A percentile compares a stretch with the other conserved stretches of the same genome.
Conservation (phyloP, 1,140 invertebrate species). For the Sycophaga agraensis region DNA sequence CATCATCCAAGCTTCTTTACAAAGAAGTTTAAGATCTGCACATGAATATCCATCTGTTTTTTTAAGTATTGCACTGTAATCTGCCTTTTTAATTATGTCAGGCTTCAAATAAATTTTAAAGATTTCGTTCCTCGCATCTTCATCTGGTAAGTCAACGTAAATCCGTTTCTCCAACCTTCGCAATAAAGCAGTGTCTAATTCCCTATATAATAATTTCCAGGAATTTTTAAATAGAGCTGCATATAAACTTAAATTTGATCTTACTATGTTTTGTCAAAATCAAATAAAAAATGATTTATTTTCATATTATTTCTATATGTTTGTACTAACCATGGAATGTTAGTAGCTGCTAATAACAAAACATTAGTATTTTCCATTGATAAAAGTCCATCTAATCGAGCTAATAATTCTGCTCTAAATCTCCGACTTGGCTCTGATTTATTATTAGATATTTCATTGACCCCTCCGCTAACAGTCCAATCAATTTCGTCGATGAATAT, state of each 20-base stretch:
- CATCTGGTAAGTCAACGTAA: constrained; percentile 74
- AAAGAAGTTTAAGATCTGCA: constrained; percentile 83
- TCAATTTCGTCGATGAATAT: constrained; percentile 98
- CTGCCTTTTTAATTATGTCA: constrained; percentile 44
- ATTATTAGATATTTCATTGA: constrained; percentile 56
- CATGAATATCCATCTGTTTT: constrained; percentile 80
- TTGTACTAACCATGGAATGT: constrained; percentile 77
- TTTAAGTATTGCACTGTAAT: constrained; percentile 62
- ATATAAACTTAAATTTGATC: too few species aligned
- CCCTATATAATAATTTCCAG: too few species aligned
- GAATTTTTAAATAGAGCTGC: too few species aligned
- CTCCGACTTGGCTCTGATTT: constrained; percentile 91
- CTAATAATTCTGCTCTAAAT: constrained; percentile 89
- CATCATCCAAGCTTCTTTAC: constrained; percentile 82
- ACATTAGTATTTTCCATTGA: constrained; percentile 60
- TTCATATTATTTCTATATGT: not conserved
- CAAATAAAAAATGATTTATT: too few species aligned
- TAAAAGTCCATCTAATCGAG: constrained; percentile 85
- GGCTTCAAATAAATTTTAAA: constrained; percentile 61
- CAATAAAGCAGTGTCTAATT: constrained; percentile 84
- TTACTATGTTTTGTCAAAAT: too few species aligned
- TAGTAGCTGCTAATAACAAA: constrained; percentile 86
- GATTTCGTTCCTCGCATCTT: constrained; percentile 65
- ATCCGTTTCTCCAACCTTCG: constrained; percentile 87
- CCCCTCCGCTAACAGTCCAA: constrained; percentile 75